These are phyloP conservation scores for Parus major DNA, from an alignment of 2,113 vertebrate genomes.

Conservation along the genomic window DNA sequence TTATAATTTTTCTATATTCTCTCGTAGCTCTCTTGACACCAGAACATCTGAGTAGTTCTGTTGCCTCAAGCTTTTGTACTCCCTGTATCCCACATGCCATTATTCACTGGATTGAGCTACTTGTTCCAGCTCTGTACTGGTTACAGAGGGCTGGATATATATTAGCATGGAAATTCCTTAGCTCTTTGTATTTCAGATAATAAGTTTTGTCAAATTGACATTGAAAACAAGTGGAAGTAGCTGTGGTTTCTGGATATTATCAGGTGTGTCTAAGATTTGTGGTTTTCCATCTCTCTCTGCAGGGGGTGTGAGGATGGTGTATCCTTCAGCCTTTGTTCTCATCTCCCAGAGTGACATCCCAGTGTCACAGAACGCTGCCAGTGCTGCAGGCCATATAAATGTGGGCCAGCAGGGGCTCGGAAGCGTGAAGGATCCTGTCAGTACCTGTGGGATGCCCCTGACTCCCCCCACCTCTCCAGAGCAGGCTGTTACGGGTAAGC, in stretches of 20 bases:
- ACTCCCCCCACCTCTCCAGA: conserved; percentile 96
- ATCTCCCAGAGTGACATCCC: conserved; percentile 94
- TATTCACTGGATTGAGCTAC: conserved; percentile 17
- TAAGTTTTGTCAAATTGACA: not conserved
- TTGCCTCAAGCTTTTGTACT: conserved; percentile 64
- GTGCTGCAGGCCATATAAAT: conserved; percentile 72
- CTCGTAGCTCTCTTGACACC: conserved; percentile 51
- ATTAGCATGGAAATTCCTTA: not conserved
- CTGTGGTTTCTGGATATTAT: not conserved
- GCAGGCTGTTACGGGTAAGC: conserved; percentile 86
- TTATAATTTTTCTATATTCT: conserved; percentile 62
- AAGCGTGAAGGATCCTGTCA: conserved; percentile 83
- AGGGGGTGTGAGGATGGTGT: conserved; percentile 98
- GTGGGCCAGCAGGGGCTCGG: conserved; percentile 77
- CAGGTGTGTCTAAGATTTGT: not conserved
- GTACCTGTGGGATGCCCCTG: conserved; percentile 91
- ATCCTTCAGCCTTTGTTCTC: conserved; percentile 94
- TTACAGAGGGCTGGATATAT: not conserved
- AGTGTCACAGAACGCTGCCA: conserved; percentile 80
- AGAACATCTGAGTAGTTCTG: conserved; percentile 55
- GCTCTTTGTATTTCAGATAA: not conserved
- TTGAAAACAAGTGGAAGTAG: not conserved
- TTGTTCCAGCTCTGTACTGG: conserved; percentile 19
- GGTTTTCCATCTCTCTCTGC: not conserved
- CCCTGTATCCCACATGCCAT: conserved; percentile 63